Evolutionary conservation across 2,113 vertebrate genomes (phyloP).

Genomic region (Leucoraja erinaceus): DNA sequence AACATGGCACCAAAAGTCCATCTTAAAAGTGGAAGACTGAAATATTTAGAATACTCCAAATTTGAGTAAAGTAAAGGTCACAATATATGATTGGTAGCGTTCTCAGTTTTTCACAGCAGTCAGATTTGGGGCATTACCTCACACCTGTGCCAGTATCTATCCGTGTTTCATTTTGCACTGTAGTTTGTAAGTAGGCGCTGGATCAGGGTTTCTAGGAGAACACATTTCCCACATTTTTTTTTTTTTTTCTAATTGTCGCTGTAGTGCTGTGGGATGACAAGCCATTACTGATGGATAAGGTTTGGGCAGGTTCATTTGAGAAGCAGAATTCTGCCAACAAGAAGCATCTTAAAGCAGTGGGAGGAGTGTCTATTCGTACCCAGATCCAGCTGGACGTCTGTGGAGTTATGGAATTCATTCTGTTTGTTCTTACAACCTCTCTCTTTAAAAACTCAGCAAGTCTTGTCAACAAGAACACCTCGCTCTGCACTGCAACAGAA

Average conservation of each 20-base stretch:
- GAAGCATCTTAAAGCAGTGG: background rate
- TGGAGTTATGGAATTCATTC: background rate
- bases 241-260: background rate
- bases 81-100: constrained; percentile 5
- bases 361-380: background rate
- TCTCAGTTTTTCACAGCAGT: constrained; percentile 23
- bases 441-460: background rate
- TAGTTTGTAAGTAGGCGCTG: background rate
- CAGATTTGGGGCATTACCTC: constrained; percentile 27
- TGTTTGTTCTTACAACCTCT: background rate
- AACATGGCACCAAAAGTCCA: background rate
- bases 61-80: constrained; percentile 30
- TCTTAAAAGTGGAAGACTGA: constrained; percentile 32
- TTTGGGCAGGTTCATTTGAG: background rate
- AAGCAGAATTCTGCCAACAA: constrained; percentile 30
- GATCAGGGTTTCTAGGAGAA: background rate
- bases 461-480: constrained; percentile 4
- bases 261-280: constrained; percentile 2
- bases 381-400: background rate
- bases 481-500: constrained; percentile 5
- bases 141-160: constrained; percentile 15
- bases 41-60: constrained; percentile 29
- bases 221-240: background rate
- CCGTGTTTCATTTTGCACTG: constrained; percentile 33
- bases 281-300: background rate